Base-by-base conservation (phyloP, 2,888 invertebrate genomes). In the Pilophorus perplexus region DNA sequence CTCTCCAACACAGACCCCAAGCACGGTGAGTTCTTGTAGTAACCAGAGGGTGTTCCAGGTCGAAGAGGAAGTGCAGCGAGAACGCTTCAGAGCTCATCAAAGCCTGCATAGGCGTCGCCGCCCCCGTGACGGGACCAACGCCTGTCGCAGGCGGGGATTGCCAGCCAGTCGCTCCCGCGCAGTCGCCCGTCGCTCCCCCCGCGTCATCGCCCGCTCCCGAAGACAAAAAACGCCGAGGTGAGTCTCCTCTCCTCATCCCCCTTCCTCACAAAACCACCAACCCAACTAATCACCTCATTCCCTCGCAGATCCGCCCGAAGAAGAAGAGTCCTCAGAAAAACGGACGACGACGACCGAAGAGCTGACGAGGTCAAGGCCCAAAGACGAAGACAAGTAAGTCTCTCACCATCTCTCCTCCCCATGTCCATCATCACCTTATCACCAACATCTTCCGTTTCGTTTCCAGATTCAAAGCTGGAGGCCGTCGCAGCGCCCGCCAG, bases 51-150 rank as follows among this genome's bases (percentile, higher is more conserved):
- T n/a, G 16, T 67, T 68, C 1, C 60, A 77, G 82, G 73, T 80
- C 81, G 67, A 79, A 82, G 75, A 76, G 84, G 72, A 84, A 84
- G 76, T 82, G 82, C 73, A 83, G 83, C 57, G 84, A 84, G 74
- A 84, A 82, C 74, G 82, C 83, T 44, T 81, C 80, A 14, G 83
- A 83, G 74, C 77, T 83, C 69, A 82, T 83, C 67, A 82, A 83
- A 78, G 77, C 80, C 73, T 78, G 80, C 75, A 78, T 81, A 80
- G 79, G 81, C 8, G 20, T 22, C 2, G 20, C n/a, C 5, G 48
- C 37, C 37, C 33, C 62, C 1, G 37, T 27, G n/a, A 20, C 64
- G 2, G 12, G 3, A 25, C 42, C 27, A 14, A 12, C 2, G 3
- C 20, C 57, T 1, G 25, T 8, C 14, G 8, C 22, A 10, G 16